These are phyloP conservation scores for Platycheirus albimanus DNA, from an alignment of 2,888 invertebrate species.

Conservation along the genomic window DNA sequence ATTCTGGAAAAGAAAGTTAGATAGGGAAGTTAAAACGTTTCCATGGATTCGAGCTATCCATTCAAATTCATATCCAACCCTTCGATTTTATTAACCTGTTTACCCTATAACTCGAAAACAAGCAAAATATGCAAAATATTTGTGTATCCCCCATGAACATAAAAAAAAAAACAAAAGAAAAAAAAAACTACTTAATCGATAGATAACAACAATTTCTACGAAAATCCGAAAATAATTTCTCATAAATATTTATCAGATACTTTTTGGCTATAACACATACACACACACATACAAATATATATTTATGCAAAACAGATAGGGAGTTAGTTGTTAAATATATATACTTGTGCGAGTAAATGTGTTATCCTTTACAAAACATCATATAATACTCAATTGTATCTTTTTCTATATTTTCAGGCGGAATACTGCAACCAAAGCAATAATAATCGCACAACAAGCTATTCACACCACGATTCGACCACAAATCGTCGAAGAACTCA, in stretches of 20 bases:
- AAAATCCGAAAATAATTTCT: conserved; percentile 7
- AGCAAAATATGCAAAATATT: background rate
- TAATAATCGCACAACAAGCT: conserved; percentile 68
- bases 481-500: conserved; percentile 64
- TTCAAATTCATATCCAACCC: too few relatives aligned
- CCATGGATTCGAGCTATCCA: too few relatives aligned
- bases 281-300: background rate
- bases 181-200: background rate
- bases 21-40: too few relatives aligned
- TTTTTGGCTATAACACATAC: background rate
- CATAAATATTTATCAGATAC: conserved; percentile 52
- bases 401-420: conserved; percentile 55
- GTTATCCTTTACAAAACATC: conserved; percentile 5
- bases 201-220: background rate
- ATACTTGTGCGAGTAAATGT: background rate
- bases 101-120: background rate
- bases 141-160: background rate
- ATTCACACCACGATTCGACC: conserved; percentile 66
- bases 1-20: too few relatives aligned
- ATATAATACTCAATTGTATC: conserved; percentile 11
- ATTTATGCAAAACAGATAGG: background rate
- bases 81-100: too few relatives aligned
- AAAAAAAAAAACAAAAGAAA: background rate
- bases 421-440: conserved; percentile 69
- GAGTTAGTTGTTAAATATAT: background rate